Evolutionary conservation across 2,888 invertebrate genomes (phyloP).

Genomic region (Meteorus colon): DNA sequence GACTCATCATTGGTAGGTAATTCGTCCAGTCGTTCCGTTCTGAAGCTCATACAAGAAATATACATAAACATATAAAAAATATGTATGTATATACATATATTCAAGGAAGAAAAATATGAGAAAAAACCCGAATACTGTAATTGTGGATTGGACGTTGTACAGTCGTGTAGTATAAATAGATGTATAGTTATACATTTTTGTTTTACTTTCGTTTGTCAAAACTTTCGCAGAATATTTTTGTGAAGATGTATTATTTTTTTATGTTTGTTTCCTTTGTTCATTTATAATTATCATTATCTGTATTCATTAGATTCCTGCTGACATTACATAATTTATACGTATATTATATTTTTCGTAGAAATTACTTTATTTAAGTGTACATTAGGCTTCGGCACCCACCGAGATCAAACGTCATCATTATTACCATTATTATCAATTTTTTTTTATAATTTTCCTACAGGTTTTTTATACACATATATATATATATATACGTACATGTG

Average conservation of each 20-base stretch:
- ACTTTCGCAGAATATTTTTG: neutral
- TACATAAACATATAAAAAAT: conserved; percentile 2
- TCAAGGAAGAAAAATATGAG: conserved; percentile 16
- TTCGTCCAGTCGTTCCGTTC: conserved; percentile 44
- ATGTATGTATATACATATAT: neutral
- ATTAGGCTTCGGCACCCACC: neutral
- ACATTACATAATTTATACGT: neutral
- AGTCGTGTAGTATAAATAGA: conserved; percentile 37
- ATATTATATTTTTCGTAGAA: neutral
- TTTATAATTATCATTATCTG: neutral
- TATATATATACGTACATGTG: neutral
- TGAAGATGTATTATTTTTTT: conserved; percentile 20
- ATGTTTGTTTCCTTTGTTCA: conserved; percentile 13
- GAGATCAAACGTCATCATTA: neutral
- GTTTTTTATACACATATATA: neutral
- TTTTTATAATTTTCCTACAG: neutral
- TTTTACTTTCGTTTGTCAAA: conserved; percentile 17
- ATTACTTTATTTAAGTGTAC: neutral
- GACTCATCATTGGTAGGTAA: conserved; percentile 37
- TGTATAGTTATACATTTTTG: conserved; percentile 34
- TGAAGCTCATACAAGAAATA: conserved; percentile 31
- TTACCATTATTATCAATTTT: neutral
- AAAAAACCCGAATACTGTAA: conserved; percentile 35
- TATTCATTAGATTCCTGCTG: neutral
- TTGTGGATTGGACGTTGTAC: conserved; percentile 49